Percentiles rank a stretch among this genome's conserved stretches.
Evolutionary conservation across 2,113 vertebrate species (phyloP).

Genomic region (Amblyornis subalaris): DNA sequence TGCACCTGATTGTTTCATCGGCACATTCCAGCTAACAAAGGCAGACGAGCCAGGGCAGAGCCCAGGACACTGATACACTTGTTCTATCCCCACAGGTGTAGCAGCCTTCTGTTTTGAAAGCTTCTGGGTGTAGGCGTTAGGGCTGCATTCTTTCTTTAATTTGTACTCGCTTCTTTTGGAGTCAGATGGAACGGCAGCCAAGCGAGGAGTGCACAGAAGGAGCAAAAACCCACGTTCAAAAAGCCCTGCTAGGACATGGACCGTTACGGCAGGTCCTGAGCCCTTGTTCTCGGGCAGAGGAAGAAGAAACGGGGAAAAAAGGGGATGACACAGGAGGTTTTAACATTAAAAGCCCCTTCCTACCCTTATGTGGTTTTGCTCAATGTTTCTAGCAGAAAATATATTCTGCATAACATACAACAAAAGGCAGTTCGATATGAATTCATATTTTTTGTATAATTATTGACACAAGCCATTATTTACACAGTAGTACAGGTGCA

Average conservation of each 20-base stretch:
- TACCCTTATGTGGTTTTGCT: neutral
- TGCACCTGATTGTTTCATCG: constrained; percentile 95
- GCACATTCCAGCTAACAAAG: constrained; percentile 87
- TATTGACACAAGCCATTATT: neutral
- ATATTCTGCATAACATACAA: neutral
- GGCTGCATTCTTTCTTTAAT: constrained; percentile 75
- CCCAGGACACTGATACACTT: constrained; percentile 93
- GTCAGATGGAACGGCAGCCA: constrained; percentile 54
- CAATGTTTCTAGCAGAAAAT: neutral
- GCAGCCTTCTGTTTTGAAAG: constrained; percentile 77
- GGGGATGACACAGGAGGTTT: fast-evolving
- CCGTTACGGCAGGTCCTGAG: neutral
- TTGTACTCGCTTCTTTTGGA: constrained; percentile 55
- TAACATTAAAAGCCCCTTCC: neutral
- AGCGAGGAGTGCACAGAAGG: constrained; percentile 21
- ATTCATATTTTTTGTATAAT: neutral
- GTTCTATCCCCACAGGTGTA: constrained; percentile 95
- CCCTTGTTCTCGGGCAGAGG: neutral
- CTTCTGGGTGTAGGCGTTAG: constrained; percentile 73
- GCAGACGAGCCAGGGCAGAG: constrained; percentile 80
- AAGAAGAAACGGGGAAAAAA: neutral
- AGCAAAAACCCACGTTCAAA: neutral
- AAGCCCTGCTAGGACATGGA: neutral
- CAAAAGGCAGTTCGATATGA: neutral
- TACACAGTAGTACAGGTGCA: neutral